phyloP scores from a whole-genome alignment of 2,113 vertebrate genomes.

The Vulpes ferrilata region DNA sequence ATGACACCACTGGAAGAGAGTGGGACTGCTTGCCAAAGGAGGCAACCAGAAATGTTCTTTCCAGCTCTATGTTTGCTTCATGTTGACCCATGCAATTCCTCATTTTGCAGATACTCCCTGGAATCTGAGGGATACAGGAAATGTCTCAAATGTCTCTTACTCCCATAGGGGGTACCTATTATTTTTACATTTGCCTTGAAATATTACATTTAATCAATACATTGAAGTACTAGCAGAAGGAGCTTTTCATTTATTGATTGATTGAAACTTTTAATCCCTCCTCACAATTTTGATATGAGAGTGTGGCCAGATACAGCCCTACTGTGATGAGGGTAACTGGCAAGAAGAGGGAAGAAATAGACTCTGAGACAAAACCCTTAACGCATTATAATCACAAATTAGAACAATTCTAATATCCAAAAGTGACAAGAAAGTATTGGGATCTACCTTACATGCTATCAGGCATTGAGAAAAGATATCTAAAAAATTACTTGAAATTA shows the following conservation, averaged over 20 bases:
- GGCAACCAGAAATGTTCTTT: background rate
- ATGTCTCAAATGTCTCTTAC: background rate
- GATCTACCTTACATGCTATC: background rate
- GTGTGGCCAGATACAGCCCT: background rate
- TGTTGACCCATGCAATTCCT: too few species aligned
- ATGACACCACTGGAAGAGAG: rapidly evolving
- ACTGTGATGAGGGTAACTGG: background rate
- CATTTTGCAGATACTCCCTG: background rate
- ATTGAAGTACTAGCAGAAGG: background rate
- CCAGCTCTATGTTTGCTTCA: too few species aligned
- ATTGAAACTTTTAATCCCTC: background rate
- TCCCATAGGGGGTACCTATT: background rate
- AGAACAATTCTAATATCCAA: background rate
- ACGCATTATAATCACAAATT: background rate
- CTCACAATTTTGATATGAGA: background rate
- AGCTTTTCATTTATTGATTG: background rate
- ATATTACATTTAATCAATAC: background rate
- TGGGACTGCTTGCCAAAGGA: rapidly evolving
- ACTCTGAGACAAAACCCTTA: background rate
- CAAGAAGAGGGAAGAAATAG: background rate
- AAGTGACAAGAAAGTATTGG: background rate
- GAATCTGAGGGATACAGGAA: background rate
- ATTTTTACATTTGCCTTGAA: background rate
- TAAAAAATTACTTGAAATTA: background rate
- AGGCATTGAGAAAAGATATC: background rate